Percentiles rank a stretch among this genome's conserved stretches.
phyloP scores from a whole-genome alignment of 2,113 vertebrate species.

The Azemiops feae region DNA sequence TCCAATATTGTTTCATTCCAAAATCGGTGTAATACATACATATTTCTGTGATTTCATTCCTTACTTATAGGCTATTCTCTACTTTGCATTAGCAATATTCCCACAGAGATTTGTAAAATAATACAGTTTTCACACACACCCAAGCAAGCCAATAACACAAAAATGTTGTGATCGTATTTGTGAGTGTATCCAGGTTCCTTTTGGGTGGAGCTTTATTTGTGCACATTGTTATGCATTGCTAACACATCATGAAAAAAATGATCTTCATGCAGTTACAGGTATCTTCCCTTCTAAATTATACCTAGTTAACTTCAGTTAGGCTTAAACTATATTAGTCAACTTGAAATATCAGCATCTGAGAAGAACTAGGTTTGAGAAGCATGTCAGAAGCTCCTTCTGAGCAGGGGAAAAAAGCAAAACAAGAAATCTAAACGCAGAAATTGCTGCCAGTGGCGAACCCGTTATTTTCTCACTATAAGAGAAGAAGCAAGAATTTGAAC shows the following conservation, averaged over 20 bases:
- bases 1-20: neutral
- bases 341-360: neutral
- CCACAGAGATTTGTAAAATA: neutral
- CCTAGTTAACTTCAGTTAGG: neutral
- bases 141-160: neutral
- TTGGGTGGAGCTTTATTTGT: neutral
- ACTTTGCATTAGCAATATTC: neutral
- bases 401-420: neutral
- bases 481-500: constrained; percentile 42
- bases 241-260: neutral
- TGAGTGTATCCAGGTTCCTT: neutral
- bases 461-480: constrained; percentile 11
- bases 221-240: neutral
- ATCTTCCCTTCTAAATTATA: neutral
- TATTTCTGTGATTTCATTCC: neutral
- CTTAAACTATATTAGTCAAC: neutral
- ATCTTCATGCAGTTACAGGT: neutral
- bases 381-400: neutral
- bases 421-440: neutral
- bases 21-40: neutral
- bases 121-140: neutral
- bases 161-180: neutral
- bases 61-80: neutral
- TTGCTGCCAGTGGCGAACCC: constrained; percentile 19
- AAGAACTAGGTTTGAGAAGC: neutral